phyloP scores from a whole-genome alignment of 2,113 vertebrate genomes.

The Larimichthys crocea region DNA sequence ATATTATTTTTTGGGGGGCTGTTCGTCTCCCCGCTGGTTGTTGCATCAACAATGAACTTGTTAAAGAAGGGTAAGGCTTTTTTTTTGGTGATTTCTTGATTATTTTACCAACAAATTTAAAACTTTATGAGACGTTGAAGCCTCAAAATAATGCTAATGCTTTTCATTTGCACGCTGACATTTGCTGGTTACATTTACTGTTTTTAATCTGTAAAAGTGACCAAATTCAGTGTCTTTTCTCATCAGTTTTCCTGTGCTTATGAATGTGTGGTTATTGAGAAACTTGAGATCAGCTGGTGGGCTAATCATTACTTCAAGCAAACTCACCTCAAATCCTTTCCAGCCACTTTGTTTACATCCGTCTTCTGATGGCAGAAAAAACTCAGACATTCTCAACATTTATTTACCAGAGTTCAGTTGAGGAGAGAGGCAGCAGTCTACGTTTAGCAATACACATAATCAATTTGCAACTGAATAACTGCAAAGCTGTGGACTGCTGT shows the following conservation, averaged over 20 bases:
- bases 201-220: neutral
- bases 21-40: slow-evolving; percentile 8
- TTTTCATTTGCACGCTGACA: neutral
- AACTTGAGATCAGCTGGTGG: neutral
- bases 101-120: neutral
- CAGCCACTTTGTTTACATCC: slow-evolving; percentile 7
- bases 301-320: slow-evolving; percentile 41
- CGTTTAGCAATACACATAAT: neutral
- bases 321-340: slow-evolving; percentile 19
- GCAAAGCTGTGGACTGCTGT: neutral
- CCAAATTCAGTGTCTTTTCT: neutral
- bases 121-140: neutral
- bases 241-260: neutral
- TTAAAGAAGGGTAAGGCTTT: slow-evolving; percentile 68
- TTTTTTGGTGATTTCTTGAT: slow-evolving; percentile 7
- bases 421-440: neutral
- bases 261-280: slow-evolving; percentile 1
- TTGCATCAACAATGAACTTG: slow-evolving; percentile 60
- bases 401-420: slow-evolving; percentile 22
- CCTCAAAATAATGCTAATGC: neutral
- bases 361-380: neutral
- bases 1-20: slow-evolving; percentile 8
- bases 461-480: neutral
- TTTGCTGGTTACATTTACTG: neutral
- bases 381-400: slow-evolving; percentile 10